Base-by-base conservation (phyloP, 35 echinoderm and acorn worm genomes). In the Amphiura filiformis region DNA sequence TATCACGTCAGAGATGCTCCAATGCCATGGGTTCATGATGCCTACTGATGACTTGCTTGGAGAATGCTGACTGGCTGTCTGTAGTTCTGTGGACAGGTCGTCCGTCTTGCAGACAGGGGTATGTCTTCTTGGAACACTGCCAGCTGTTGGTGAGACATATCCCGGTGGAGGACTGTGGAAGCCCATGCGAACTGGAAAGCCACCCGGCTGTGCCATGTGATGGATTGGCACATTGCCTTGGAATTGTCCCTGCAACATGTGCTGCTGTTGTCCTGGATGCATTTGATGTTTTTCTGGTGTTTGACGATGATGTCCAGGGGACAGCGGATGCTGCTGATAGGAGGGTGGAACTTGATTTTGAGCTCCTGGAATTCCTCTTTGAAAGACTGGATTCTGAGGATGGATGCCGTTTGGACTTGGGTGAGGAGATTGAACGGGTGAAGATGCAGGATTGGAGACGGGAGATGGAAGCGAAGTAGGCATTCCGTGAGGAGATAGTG, bases 1-100 rank as follows among this genome's bases (percentile, higher is more conserved):
- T 32, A 99, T 85, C 33, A 99, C 96, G 38, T 94, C 93, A 31
- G 87, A 28, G 17, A 99, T 91, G 44, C 87, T 80, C 96, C 96
- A 99, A 22, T 80, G 70, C 90, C 92, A 94, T 13, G 96, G 96
- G 37, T 93, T 96, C 31, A 76, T 38, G 13, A 81, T 93, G 38
- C 56, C 88, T 39, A 80, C 76, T 14, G 76, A 39, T 34, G 39
- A 31, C 31, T 39, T 39, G 18, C 33, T 18, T 15, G 78, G 23
- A 12, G 61, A 70, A 2, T 70, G 61, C 3, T 70, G 41, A 9
- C 17, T 47, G 41, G 41, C 4, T 9, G 41, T 47, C 17, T 47
- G 41, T 40, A 0, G 70, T 38, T 80, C 49, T n/a, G 42, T 38
- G 12, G 34, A 34, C 39, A n/a, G n/a, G 47, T 87, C 32, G 36